phyloP scores from a whole-genome alignment of 2,888 invertebrate species.

The Dioctria rufipes region DNA sequence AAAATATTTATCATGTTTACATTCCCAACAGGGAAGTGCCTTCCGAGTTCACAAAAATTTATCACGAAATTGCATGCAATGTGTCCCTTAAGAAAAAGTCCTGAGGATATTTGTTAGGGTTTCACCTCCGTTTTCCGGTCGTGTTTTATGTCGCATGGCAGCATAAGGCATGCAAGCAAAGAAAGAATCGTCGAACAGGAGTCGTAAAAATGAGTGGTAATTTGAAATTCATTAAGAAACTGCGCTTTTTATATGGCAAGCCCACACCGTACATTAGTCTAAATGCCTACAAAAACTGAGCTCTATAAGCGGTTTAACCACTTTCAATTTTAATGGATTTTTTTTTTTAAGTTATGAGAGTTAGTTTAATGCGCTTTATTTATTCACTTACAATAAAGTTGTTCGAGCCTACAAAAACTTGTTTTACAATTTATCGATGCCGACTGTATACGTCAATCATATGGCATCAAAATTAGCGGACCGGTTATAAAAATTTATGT shows the following conservation, averaged over 20 bases:
- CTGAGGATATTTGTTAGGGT: slow-evolving; percentile 38
- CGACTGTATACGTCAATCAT: not conserved
- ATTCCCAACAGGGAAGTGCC: slow-evolving; percentile 48
- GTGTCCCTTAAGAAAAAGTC: slow-evolving; percentile 32
- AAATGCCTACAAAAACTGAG: not conserved
- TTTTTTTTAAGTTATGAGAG: not conserved
- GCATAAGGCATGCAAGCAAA: slow-evolving; percentile 9
- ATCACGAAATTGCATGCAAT: slow-evolving; percentile 40
- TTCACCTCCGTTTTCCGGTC: slow-evolving; percentile 40
- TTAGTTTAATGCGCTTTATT: too few species aligned
- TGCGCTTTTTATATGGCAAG: slow-evolving; percentile 1
- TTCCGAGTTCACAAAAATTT: slow-evolving; percentile 30
- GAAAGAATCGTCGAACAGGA: slow-evolving; percentile 4
- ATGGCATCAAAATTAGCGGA: too few species aligned
- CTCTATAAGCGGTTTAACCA: not conserved
- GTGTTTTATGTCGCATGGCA: slow-evolving; percentile 5
- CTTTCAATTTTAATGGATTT: not conserved
- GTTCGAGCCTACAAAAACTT: not conserved
- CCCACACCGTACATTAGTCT: not conserved
- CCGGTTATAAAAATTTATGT: too few species aligned
- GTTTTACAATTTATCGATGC: not conserved
- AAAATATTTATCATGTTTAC: slow-evolving; percentile 9
- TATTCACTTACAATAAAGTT: not conserved
- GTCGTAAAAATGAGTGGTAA: slow-evolving; percentile 10
- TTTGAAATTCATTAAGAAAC: slow-evolving; percentile 1